Evolutionary conservation across 2,888 invertebrate species (phyloP), one percentile per base, ranked within the genome.

Genomic region (Zaprionus lineosus): DNA sequence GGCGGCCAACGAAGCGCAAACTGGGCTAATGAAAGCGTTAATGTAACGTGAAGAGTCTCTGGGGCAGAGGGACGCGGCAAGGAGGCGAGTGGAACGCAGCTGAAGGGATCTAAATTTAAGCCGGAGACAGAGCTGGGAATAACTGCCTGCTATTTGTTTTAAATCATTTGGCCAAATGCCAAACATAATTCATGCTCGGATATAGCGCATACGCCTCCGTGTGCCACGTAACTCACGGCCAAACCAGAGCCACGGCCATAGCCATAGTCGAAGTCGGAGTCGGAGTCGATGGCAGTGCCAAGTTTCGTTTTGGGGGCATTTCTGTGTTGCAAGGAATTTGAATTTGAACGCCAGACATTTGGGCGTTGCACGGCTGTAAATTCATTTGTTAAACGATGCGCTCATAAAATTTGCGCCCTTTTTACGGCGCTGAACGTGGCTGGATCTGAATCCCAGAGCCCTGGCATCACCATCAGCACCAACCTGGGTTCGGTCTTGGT

Each of bases 361-460:
- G 89, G 89, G 89, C 89, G 89, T 89, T 89, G 86, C 89, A 86
- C 84, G 86, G 89, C 88, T 89, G 89, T 89, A 89, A 89, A 89
- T 89, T 90, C 89, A 90, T 89, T 89, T 89, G 89, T 88, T 90
- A 90, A 90, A 90, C 87, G 90, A 89, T 88, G 88, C 83, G 86
- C 88, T 89, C 90, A 89, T 89, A 89, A 88, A 89, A 88, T 87
- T 88, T 85, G 84, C 71, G 77, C 74, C 77, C 68, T 71, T 65
- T 77, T 76, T 74, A 66, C 57, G 68, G 66, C 64, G 31, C 62
- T 60, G 52, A 11, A 33, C 56, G 29, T 18, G 28, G 16, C 33
- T 11, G 39, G 40, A 50, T 40, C 40, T 9, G 26, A 15, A 19
- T 15, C 18, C 16, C 39, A 33, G 37, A 59, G 34, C n/a, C n/a